Base-by-base conservation (phyloP, 2,888 invertebrate genomes). In the Microctonus aethiopoides region DNA sequence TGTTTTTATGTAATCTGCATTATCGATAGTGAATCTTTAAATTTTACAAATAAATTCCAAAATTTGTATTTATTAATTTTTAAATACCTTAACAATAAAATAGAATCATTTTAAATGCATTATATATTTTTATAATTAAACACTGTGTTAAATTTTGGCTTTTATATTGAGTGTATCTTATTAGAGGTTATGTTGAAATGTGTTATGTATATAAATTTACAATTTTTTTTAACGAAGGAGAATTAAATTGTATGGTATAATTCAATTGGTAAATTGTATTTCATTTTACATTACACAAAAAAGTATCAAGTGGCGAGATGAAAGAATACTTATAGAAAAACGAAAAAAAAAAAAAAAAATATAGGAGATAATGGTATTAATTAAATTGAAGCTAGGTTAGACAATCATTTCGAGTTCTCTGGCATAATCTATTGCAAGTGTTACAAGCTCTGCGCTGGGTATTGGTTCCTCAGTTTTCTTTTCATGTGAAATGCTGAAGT, bases 391-490 rank as follows among this genome's bases (percentile, higher is more conserved):
- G 68, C 61, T 67, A 73, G 67, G 66, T 71, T 93, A 99, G 73
- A 99, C 98, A 89, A 99, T 99, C 97, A 98, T 99, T 89, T 99
- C 99, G 78, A 99, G 90, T 89, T 99, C 98, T 83, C 95, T 92
- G 2, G 99, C 99, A 87, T 99, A 99, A 84, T 96, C 96, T 78
- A 99, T 94, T 20, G 96, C 95, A 87, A 98, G 96, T 81, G 95
- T 93, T 0, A 98, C 97, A 36, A 99, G 89, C 82, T 97, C 95
- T 34, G 91, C 89, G 7, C 98, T 96, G 0, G 98, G 98, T 77
- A 99, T 91, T 74, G 89, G 92, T 85, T 95, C 94, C 79, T 92
- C 91, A 0, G 86, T 90, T 87, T 90, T 94, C 80, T 93, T 93
- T 62, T 93, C 92, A 80, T 94, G 94, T 46, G 92, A 91, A 0